Evolutionary conservation across 1,140 invertebrate genomes (phyloP).

Genomic region (Leptopilina clavipes): DNA sequence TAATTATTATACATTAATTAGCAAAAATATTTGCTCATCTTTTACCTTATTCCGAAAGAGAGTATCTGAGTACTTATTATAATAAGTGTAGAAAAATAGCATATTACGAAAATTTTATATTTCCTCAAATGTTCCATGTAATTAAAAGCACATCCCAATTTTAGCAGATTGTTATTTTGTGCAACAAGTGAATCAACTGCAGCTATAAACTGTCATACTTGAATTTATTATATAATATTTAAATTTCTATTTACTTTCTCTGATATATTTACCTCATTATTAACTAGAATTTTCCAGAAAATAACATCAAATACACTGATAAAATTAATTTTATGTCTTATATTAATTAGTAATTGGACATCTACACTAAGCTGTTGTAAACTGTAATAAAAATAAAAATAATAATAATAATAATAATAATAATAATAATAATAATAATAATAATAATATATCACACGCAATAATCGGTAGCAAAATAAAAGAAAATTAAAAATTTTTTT

Average conservation of each 20-base stretch:
- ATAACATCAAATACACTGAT: constrained; percentile 3
- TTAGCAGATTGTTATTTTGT: background rate
- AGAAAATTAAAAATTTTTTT: background rate
- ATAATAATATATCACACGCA: too few species aligned
- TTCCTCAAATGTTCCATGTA: background rate
- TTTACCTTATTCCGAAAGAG: background rate
- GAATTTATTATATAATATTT: background rate
- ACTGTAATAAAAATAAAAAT: too few species aligned
- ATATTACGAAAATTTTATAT: background rate
- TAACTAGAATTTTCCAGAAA: background rate
- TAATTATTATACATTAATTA: background rate
- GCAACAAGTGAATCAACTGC: background rate
- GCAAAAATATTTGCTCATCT: background rate
- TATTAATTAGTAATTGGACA: background rate
- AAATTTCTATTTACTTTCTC: background rate
- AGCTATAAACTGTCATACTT: background rate
- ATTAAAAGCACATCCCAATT: background rate
- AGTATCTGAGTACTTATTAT: background rate
- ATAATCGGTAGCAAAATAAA: background rate
- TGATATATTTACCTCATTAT: background rate
- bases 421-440: too few species aligned
- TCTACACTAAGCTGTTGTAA: background rate
- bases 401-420: too few species aligned
- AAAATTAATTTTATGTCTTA: background rate
- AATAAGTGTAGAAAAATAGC: background rate